Base-by-base conservation (phyloP, 2,888 invertebrate genomes). In the Aleiodes testaceus region DNA sequence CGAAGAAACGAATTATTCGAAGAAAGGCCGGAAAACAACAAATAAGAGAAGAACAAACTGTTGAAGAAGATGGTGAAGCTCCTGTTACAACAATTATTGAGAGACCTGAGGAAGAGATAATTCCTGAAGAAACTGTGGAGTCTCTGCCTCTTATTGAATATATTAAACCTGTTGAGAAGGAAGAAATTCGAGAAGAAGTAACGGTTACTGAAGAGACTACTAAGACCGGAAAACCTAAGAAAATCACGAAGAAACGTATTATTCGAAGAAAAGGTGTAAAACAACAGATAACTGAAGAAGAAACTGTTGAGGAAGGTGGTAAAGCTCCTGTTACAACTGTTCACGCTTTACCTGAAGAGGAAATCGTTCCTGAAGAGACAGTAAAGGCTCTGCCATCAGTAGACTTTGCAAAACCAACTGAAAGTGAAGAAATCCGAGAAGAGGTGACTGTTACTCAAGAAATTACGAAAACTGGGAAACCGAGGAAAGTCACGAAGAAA, bases 21-120 rank as follows among this genome's bases (percentile, higher is more conserved):
- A 85, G 84, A 45, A 87, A 85, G 7, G 88, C 85, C 0, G 79
- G 81, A 1, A 85, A 74, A 66, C 70, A 72, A 72, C 74, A 72
- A 74, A 65, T 73, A n/a, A 74, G 36, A 16, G 77, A 74, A 63
- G 74, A 73, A 71, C 65, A 69, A 9, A 80, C 73, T 30, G 63
- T 78, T 0, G 75, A 78, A 36, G 88, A 89, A 75, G 89, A 89
- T 69, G 88, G 88, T 59, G 86, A 89, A 79, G 83, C 87, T 75
- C 87, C 88, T 0, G 78, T 85, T 0, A 86, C 85, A 0, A 87
- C 85, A 0, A 82, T 88, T 0, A 80, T 82, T 20, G 81, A 70
- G 3, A 84, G 70, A 80, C 89, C 85, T 6, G 81, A 86, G 70
- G 85, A 87, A 63, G 85, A 87, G 68, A 84, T 89, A 2, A 85